These are phyloP conservation scores for Ferdinandea cuprea DNA, from an alignment of 2,888 invertebrate genomes.

Conservation along the genomic window DNA sequence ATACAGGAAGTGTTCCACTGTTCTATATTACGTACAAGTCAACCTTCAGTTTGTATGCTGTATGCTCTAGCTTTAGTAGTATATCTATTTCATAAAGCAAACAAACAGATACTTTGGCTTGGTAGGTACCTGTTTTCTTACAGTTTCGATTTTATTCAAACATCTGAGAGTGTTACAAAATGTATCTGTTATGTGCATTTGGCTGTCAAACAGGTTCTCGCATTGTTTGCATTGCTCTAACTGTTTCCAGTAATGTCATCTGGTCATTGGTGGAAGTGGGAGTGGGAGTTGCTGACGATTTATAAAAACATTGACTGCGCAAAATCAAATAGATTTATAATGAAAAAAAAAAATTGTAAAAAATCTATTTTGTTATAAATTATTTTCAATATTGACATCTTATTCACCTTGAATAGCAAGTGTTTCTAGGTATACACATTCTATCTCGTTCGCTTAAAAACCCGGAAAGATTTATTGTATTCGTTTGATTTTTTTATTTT, in stretches of 20 bases:
- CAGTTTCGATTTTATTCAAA: conserved; percentile 44
- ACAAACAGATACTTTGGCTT: conserved; percentile 3
- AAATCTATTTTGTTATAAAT: not conserved
- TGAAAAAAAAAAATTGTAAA: too few relatives aligned
- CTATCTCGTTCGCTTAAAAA: conserved; percentile 3
- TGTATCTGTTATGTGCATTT: conserved; percentile 25
- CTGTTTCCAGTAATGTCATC: conserved; percentile 34
- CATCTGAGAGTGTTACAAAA: conserved; percentile 11
- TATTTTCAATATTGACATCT: conserved; percentile 17
- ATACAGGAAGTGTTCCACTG: conserved; percentile 74
- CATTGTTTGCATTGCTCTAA: conserved; percentile 34
- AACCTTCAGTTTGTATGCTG: conserved; percentile 56
- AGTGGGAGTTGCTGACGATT: conserved; percentile 1
- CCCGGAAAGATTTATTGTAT: conserved; percentile 49
- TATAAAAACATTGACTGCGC: conserved; percentile 21
- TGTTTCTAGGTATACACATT: conserved; percentile 19
- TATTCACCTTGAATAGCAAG: conserved; percentile 49
- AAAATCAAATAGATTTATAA: conserved; percentile 23
- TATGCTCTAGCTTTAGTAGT: conserved; percentile 9
- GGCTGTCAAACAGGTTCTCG: conserved; percentile 56
- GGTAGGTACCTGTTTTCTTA: conserved; percentile 47
- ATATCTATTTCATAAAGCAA: conserved; percentile 39
- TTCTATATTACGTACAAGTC: conserved; percentile 71
- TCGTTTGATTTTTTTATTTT: conserved; percentile 1
- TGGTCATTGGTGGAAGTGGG: conserved; percentile 17